A percentile compares a stretch with the other conserved stretches of the same genome.
Evolutionary conservation across 2,113 vertebrate species (phyloP).

Genomic region (Limnothrissa miodon): DNA sequence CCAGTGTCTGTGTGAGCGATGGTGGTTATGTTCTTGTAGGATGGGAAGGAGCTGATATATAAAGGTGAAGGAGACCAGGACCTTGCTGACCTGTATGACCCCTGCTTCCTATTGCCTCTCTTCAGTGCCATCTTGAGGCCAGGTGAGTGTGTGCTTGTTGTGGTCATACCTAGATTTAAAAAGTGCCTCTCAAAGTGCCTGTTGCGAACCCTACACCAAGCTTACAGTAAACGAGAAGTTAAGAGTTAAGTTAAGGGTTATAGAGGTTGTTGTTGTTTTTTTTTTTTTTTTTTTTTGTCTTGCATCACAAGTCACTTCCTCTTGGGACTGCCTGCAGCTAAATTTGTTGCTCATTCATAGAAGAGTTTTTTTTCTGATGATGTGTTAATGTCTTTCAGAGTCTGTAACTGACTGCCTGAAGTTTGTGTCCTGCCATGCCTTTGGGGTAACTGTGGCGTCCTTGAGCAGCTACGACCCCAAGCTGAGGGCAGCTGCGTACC

Average conservation of each 20-base stretch:
- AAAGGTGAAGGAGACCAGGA: constrained; percentile 57
- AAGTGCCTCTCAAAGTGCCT: no score
- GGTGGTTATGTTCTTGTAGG: constrained; percentile 63
- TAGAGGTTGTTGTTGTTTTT: no score
- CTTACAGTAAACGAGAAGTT: background rate
- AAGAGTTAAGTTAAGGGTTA: no score
- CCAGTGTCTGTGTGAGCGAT: background rate
- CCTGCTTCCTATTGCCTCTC: constrained; percentile 88
- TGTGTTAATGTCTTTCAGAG: constrained; percentile 66
- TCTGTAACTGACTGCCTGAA: constrained; percentile 86
- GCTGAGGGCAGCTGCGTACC: constrained; percentile 80
- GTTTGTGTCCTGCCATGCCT: constrained; percentile 84
- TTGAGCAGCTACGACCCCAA: constrained; percentile 91
- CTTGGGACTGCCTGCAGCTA: background rate
- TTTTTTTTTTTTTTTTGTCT: background rate
- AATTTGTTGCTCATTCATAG: background rate
- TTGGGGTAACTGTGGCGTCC: constrained; percentile 80
- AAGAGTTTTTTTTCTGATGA: background rate
- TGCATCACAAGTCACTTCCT: background rate
- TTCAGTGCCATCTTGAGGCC: constrained; percentile 85
- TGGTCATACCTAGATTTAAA: background rate
- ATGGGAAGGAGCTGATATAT: constrained; percentile 59
- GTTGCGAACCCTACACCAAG: no score
- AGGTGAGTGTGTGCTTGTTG: constrained; percentile 67
- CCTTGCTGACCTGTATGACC: constrained; percentile 79